A percentile compares a stretch with the other conserved stretches of the same genome.
These are phyloP conservation scores for Cinclus cinclus DNA, from an alignment of 2,113 vertebrate species.

Conservation along the genomic window DNA sequence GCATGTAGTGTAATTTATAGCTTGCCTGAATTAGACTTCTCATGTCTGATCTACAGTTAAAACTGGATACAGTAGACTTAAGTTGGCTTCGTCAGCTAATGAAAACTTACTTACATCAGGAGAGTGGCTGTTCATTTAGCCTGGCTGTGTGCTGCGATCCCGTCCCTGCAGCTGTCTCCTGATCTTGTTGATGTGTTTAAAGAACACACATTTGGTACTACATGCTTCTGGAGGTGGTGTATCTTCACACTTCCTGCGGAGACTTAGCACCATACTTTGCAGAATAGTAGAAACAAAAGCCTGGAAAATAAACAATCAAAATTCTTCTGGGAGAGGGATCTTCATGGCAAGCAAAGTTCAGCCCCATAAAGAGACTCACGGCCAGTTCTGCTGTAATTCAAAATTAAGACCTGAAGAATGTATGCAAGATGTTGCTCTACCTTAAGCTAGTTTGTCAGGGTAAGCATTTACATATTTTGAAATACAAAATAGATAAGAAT, in stretches of 20 bases:
- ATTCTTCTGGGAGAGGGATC: neutral
- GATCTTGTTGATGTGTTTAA: constrained; percentile 53
- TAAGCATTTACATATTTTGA: neutral
- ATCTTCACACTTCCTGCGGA: constrained; percentile 56
- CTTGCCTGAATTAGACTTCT: constrained; percentile 47
- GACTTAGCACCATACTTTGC: constrained; percentile 31
- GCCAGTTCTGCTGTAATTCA: neutral
- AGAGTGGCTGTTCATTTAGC: constrained; percentile 58
- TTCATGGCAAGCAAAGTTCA: neutral
- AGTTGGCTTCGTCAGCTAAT: constrained; percentile 27
- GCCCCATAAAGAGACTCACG: neutral
- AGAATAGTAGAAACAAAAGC: constrained; percentile 64
- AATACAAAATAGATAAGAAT: neutral
- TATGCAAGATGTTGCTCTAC: neutral
- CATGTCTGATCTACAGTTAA: constrained; percentile 37
- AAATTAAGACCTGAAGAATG: neutral
- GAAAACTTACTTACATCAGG: constrained; percentile 28
- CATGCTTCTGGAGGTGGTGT: constrained; percentile 55
- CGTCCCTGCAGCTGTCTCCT: constrained; percentile 49
- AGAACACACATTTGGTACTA: constrained; percentile 54
- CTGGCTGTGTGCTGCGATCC: constrained; percentile 26
- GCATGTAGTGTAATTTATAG: constrained; percentile 59
- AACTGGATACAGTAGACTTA: constrained; percentile 30
- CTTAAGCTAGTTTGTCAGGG: neutral
- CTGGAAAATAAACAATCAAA: constrained; percentile 44